Base-by-base conservation (phyloP, 1,140 invertebrate species). In the Eumeta japonica region DNA sequence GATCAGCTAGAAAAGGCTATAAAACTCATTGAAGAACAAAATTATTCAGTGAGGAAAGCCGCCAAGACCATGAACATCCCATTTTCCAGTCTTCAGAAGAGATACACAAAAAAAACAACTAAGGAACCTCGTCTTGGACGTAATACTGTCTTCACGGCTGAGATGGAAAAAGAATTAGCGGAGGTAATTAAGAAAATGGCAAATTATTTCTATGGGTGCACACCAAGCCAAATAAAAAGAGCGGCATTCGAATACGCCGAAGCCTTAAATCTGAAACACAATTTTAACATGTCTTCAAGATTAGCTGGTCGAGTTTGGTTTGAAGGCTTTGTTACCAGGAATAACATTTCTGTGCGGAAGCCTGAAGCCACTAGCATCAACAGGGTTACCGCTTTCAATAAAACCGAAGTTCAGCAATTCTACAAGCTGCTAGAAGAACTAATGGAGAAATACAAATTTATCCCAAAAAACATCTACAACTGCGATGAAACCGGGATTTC, bases 331-430 rank as follows among this genome's bases (percentile, higher is more conserved):
- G 41, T 52, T 35, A 13, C 24, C 11, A 50, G 45, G 47, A 52
- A 54, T 50, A 47, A 50, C n/a, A 52, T 55, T n/a, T n/a, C n/a
- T n/a, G n/a, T n/a, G n/a, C n/a, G n/a, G n/a, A n/a, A n/a, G n/a
- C n/a, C n/a, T n/a, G n/a, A 34, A 42, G 37, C 28, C 34, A 45
- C 36, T 39, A 46, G 28, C 45, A 54, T 59, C 43, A 61, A 51
- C 42, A 49, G 57, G 31, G 52, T 57, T 29, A 53, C 48, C 13
- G 52, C 54, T 7, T 59, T 59, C 39, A 55, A 54, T 45, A 56
- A 62, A 48, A 41, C 16, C 20, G 55, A 61, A 20, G 48, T 59
- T 1, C 2, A 15, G n/a, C 20, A 31, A 4, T 60, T 58, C 35
- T 66, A 19, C 42, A 11, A 51, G 16, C 30, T 51, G 13, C 31